Conservation (phyloP, 2,113 vertebrate genomes). For the Apus apus region DNA sequence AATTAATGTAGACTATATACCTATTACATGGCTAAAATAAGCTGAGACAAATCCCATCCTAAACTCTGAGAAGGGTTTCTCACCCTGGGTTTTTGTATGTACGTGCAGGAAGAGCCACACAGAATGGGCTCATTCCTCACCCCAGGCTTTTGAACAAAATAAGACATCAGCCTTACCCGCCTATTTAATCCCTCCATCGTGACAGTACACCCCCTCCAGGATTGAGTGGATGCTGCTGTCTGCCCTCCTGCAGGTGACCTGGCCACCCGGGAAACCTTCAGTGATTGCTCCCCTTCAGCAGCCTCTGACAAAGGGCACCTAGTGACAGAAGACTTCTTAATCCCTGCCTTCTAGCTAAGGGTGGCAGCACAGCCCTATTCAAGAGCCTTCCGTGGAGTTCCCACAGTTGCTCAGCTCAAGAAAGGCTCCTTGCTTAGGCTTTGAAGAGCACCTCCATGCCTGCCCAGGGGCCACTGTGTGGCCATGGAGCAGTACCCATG, state of each 20-base stretch:
- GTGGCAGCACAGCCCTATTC: not conserved
- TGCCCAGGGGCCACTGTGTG: not conserved
- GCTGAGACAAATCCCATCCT: not conserved
- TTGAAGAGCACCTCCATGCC: not conserved
- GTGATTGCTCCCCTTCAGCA: not conserved
- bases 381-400: not conserved
- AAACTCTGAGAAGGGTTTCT: not conserved
- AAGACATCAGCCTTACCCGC: not conserved
- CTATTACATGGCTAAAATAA: not conserved
- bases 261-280: not conserved
- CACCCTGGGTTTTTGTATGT: not conserved
- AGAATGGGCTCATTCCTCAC: not conserved
- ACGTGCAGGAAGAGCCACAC: fast-evolving
- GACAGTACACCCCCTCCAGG: not conserved
- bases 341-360: not conserved
- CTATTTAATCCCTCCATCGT: not conserved
- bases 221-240: not conserved
- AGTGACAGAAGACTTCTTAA: not conserved
- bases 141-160: not conserved
- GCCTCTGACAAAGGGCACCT: not conserved
- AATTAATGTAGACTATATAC: not conserved
- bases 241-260: not conserved
- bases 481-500: fast-evolving
- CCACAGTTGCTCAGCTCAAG: not conserved
- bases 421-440: not conserved